Base-by-base conservation (phyloP, 2,888 invertebrate genomes). In the Conchocele bisecta region DNA sequence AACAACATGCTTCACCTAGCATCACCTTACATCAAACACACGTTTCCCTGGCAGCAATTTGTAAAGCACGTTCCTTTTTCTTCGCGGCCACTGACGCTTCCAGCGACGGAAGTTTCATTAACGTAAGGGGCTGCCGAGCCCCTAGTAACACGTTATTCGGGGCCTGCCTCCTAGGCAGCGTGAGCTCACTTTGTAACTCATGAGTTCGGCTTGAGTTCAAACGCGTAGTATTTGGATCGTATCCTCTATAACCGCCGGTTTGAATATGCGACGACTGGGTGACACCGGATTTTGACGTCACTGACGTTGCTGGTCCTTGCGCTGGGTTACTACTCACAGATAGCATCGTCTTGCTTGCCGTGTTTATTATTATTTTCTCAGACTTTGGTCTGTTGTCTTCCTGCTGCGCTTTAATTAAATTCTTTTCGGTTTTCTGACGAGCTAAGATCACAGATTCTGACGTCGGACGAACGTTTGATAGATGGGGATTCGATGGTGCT, bases 61-160 rank as follows among this genome's bases (percentile, higher is more conserved):
- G 46, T 51, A 79, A 54, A 22, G 73, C 77, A 24, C 76, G 60
- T 37, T 78, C 78, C 17, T 69, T 67, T 42, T 73, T 73, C 57
- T 73, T 74, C 56, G 75, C 76, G 2, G 72, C 73, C 15, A 77
- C 37, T 4, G 80, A 57, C 17, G 78, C 69, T 41, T 82, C 82
- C 22, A 82, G 50, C 6, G 82, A 77, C 17, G 82, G 82, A 42
- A 82, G 69, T 33, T 82, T 82, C 82, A 82, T 82, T 22, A 82
- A 57, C n/a, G 79, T 67, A 20, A 80, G 61, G 11, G 70, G 59
- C 37, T 76, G 68, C 20, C 75, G 41, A 3, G 61, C 61, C 3
- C 70, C 70, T 37, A 72, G 39, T 39, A 74, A 41, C 17, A 66
- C 63, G 44, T 66, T 73, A 31, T 58, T 66, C 39, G 41, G 65